These are phyloP conservation scores for Mastigias papua DNA, from an alignment of 30 jellyfish, hydroid and myxozoan species.

Conservation along the genomic window DNA sequence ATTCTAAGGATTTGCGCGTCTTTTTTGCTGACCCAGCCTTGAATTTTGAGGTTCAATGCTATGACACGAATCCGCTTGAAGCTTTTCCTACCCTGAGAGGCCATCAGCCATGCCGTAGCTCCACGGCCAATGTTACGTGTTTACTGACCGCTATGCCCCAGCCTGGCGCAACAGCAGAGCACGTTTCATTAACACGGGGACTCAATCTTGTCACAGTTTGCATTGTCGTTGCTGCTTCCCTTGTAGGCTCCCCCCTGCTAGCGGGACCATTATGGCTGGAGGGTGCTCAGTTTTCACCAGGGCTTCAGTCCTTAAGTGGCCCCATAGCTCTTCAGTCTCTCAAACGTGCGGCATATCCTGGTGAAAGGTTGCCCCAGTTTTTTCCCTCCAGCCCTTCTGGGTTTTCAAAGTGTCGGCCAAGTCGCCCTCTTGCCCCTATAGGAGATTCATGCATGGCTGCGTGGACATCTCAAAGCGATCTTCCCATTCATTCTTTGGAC, in stretches of 20 bases:
- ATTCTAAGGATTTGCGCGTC: slow-evolving; percentile 37
- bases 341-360: not conserved
- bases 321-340: slow-evolving; percentile 5
- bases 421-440: not conserved
- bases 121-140: too few relatives aligned
- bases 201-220: slow-evolving; percentile 15
- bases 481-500: too few relatives aligned
- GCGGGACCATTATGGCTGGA: slow-evolving; percentile 1
- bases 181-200: slow-evolving; percentile 1
- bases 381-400: not conserved
- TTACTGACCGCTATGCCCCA: not conserved
- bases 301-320: slow-evolving; percentile 25
- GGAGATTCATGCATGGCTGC: not conserved
- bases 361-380: not conserved
- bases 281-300: slow-evolving; percentile 38
- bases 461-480: not conserved
- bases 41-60: slow-evolving; percentile 49
- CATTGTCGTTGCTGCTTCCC: not conserved
- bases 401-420: not conserved
- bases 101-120: not conserved
- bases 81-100: not conserved
- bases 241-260: not conserved
- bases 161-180: not conserved
- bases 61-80: slow-evolving; percentile 35
- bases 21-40: slow-evolving; percentile 34